Conservation (phyloP, 2,113 vertebrate genomes). For the Megaceryle maxima region DNA sequence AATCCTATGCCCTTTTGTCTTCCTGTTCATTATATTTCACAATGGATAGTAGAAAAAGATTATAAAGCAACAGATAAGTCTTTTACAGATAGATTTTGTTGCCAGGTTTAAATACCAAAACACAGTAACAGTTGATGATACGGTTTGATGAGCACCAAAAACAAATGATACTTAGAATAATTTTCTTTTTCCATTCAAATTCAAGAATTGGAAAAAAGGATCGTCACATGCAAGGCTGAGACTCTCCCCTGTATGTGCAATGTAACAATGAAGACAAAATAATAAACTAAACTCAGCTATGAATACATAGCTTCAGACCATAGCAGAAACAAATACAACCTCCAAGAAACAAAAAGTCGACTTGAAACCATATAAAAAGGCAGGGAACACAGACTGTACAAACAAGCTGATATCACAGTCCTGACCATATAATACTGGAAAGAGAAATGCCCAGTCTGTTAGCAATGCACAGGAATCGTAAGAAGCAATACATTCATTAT, state of each 20-base stretch:
- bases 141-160: not conserved
- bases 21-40: not conserved
- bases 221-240: not conserved
- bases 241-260: not conserved
- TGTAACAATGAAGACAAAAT: not conserved
- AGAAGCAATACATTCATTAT: not conserved
- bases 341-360: not conserved
- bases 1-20: not conserved
- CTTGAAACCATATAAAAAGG: not conserved
- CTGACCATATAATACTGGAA: not conserved
- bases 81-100: not conserved
- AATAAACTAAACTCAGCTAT: not conserved
- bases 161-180: not conserved
- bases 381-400: not conserved
- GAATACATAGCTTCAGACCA: not conserved
- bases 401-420: not conserved
- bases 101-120: not conserved
- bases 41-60: not conserved
- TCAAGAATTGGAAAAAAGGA: not conserved
- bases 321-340: not conserved
- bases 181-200: not conserved
- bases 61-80: not conserved
- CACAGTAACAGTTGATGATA: accelerated
- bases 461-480: not conserved
- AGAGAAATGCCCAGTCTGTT: not conserved